Evolutionary conservation across 2,797 vertebrate species (phyloP), one percentile per base, ranked within the genome.

Genomic region (Coregonus suidteri): DNA sequence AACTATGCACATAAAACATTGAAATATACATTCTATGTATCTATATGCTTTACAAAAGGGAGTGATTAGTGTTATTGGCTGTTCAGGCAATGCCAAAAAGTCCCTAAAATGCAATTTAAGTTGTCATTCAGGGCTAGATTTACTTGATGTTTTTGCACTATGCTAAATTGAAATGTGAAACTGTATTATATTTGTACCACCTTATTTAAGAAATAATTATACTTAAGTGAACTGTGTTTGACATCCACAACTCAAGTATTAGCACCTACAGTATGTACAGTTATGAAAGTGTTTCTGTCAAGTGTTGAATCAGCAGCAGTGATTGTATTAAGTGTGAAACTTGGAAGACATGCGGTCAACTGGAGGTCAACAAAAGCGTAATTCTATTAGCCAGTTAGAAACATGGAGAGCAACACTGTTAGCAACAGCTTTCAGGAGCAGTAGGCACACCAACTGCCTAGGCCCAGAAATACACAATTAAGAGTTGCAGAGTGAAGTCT

Each of bases 1-100:
- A 84, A 76, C 37, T 80, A 66, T 80, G 72, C 64, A 81, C 77
- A 80, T 71, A 13, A n/a, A n/a, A 73, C 71, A 82, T 80, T 79
- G 52, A 30, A 66, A 70, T 71, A 65, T 80, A 88, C 81, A 87
- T 3, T 62, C 13, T 71, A 65, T 81, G 20, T 70, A 67, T 69
- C 67, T 79, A 30, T 79, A 75, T 82, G 82, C 79, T 82, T 85
- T 76, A 52, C 70, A 75, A 69, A 16, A 16, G 20, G n/a, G 35
- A 64, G 76, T 62, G 59, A 41, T 16, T 56, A 54, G 34, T 18
- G 25, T 52, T 51, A 37, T 68, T 68, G 34, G 34, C 34, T 35
- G 37, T 65, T 64, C 18, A 30, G 69, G 13, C 52, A 68, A 68
- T 37, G 6, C 31, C 6, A 4, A 70, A 64, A 59, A 7, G 16